Percentiles rank a stretch among this genome's conserved stretches.
Evolutionary conservation across 1,140 invertebrate genomes (phyloP).

Genomic region (Scaptodrosophila lebanonensis): DNA sequence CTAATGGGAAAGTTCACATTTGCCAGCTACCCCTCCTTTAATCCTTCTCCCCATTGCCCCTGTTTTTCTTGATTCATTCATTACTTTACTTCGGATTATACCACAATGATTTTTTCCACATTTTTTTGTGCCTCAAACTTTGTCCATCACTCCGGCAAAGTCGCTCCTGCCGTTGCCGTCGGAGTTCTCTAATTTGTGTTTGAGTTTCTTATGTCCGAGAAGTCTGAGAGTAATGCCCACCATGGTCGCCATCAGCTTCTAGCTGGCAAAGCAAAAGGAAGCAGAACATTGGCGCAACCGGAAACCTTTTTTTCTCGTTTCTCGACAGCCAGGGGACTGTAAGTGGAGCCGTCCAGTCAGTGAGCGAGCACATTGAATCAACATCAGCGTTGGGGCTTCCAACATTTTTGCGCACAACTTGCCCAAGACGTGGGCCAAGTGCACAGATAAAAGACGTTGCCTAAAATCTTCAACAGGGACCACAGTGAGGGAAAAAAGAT

Average conservation of each 20-base stretch:
- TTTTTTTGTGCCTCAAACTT: slow-evolving; percentile 49
- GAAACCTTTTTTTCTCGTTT: slow-evolving; percentile 57
- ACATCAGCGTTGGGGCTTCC: slow-evolving; percentile 29
- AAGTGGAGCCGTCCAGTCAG: slow-evolving; percentile 29
- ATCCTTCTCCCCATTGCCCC: slow-evolving; percentile 1
- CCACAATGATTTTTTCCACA: too few relatives aligned
- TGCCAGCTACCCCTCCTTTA: background rate
- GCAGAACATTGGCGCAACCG: slow-evolving; percentile 62
- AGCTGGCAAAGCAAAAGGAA: slow-evolving; percentile 45
- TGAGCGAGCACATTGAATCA: slow-evolving; percentile 22
- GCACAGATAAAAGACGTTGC: slow-evolving; percentile 36
- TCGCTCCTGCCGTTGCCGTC: slow-evolving; percentile 21
- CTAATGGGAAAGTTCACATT: too few relatives aligned
- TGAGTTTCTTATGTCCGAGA: slow-evolving; percentile 58
- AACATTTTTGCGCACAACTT: slow-evolving; percentile 8
- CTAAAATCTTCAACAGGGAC: slow-evolving; percentile 39
- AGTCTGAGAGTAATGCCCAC: too few relatives aligned
- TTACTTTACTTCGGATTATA: slow-evolving; percentile 30
- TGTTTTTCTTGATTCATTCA: slow-evolving; percentile 34
- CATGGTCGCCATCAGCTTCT: too few relatives aligned
- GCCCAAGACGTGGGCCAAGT: slow-evolving; percentile 22
- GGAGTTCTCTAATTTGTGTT: slow-evolving; percentile 71
- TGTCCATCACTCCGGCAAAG: slow-evolving; percentile 22
- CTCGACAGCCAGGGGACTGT: slow-evolving; percentile 39
- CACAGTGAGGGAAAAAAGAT: background rate